Conservation (phyloP, 1,140 invertebrate species). For the Sycophaga agraensis region DNA sequence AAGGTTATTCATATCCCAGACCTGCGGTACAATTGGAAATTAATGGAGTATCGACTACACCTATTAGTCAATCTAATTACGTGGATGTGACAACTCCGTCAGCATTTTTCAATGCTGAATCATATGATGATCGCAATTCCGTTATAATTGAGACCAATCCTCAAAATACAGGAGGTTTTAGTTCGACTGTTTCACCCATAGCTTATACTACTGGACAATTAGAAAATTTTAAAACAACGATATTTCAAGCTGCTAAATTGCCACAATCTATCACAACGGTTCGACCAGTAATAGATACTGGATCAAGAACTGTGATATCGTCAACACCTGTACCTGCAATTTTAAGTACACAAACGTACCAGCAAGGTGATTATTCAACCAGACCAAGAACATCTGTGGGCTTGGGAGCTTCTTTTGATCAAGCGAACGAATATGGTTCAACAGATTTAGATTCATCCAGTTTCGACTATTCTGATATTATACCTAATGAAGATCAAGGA, state of each 20-base stretch:
- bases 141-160: conserved; percentile 11
- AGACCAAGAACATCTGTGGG: conserved; percentile 40
- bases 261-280: conserved; percentile 35
- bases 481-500: conserved; percentile 29
- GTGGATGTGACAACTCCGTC: conserved; percentile 33
- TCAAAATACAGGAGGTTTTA: neutral
- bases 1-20: conserved; percentile 39
- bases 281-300: conserved; percentile 34
- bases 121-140: conserved; percentile 35
- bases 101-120: conserved; percentile 36
- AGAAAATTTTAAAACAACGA: conserved; percentile 39
- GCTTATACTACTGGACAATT: conserved; percentile 38
- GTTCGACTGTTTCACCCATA: conserved; percentile 35
- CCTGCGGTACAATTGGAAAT: conserved; percentile 34
- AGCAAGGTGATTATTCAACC: conserved; percentile 18
- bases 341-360: conserved; percentile 26
- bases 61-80: conserved; percentile 11
- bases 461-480: conserved; percentile 29
- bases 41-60: conserved; percentile 10
- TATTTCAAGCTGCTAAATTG: conserved; percentile 35
- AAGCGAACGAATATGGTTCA: conserved; percentile 31
- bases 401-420: conserved; percentile 41
- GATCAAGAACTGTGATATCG: conserved; percentile 37
- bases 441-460: neutral
- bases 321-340: conserved; percentile 34